These are phyloP conservation scores for Rhagonycha lutea DNA, from an alignment of 2,888 invertebrate species.

Conservation along the genomic window DNA sequence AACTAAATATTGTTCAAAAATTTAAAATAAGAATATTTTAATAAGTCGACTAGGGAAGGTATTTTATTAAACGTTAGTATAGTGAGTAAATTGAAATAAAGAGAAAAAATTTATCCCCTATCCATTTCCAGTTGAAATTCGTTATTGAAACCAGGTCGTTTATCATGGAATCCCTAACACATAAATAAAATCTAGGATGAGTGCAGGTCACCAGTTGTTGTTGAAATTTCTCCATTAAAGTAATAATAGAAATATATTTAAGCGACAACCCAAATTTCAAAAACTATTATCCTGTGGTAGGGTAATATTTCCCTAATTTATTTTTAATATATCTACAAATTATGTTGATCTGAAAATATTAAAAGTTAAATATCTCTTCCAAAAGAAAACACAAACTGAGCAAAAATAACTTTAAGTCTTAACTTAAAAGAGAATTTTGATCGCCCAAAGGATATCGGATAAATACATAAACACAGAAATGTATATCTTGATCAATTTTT, in stretches of 20 bases:
- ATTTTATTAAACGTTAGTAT: neutral
- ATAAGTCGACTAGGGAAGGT: neutral
- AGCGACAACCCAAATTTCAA: neutral
- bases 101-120: neutral
- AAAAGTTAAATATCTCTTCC: neutral
- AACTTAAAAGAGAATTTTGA: neutral
- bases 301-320: neutral
- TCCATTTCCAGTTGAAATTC: neutral
- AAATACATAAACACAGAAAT: neutral
- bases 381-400: neutral
- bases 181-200: neutral
- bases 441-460: neutral
- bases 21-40: neutral
- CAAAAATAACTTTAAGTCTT: neutral
- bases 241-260: neutral
- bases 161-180: neutral
- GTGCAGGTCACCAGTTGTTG: neutral
- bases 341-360: neutral
- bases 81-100: neutral
- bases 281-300: neutral
- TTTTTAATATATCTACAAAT: neutral
- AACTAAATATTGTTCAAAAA: neutral
- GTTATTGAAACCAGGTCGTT: neutral
- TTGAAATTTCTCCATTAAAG: neutral
- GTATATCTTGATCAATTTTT: neutral